phyloP scores from a whole-genome alignment of 2,888 invertebrate species.

The Drosophila paranaensis region DNA sequence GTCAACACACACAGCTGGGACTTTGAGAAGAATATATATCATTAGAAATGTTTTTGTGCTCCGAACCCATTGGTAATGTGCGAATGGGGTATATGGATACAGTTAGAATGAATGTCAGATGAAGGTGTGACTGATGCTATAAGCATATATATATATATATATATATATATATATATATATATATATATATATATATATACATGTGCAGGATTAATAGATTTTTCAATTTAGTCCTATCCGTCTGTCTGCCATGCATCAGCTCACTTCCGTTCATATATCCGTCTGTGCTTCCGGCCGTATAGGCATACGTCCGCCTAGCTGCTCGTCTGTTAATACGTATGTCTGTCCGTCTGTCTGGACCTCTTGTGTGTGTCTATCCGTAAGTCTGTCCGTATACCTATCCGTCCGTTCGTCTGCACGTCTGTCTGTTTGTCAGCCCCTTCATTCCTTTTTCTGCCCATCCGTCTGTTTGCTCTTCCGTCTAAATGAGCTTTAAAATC shows the following conservation, averaged over 20 bases:
- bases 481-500: not conserved
- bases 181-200: not conserved
- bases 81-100: not conserved
- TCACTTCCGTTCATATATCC: not conserved
- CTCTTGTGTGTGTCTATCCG: not conserved
- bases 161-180: too few species aligned
- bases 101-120: too few species aligned
- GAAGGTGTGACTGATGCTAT: not conserved
- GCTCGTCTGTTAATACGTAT: not conserved
- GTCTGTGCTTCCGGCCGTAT: not conserved
- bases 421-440: not conserved
- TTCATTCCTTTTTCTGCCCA: not conserved
- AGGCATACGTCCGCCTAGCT: not conserved
- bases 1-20: constrained; percentile 59
- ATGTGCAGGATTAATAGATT: not conserved
- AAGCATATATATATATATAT: not conserved
- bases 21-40: constrained; percentile 20
- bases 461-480: not conserved
- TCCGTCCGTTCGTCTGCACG: not conserved
- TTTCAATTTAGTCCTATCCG: not conserved
- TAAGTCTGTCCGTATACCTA: not conserved
- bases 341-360: not conserved
- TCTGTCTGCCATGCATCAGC: not conserved
- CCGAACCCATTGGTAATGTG: not conserved
- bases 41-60: constrained; percentile 11